These are phyloP conservation scores for Astropecten irregularis DNA, from an alignment of 53 echinoderm and acorn worm genomes.

Conservation along the genomic window DNA sequence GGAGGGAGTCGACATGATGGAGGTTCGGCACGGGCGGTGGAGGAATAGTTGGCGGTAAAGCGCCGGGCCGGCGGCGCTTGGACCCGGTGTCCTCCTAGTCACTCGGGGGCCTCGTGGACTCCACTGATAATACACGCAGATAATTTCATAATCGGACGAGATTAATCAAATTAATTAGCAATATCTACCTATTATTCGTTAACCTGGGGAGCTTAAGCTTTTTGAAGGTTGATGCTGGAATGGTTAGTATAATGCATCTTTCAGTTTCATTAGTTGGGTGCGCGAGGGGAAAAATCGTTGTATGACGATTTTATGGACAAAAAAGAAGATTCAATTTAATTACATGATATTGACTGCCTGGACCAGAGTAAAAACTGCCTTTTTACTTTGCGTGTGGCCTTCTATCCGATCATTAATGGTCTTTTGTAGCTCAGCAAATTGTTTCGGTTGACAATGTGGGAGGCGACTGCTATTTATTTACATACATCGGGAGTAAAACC, in stretches of 20 bases:
- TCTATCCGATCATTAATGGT: too few species aligned
- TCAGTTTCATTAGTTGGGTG: background rate
- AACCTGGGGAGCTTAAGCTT: conserved; percentile 15
- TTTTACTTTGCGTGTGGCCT: too few species aligned
- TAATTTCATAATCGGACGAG: conserved; percentile 50
- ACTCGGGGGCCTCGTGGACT: background rate
- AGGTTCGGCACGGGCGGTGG: conserved; percentile 4
- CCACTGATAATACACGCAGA: conserved; percentile 37
- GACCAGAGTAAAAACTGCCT: too few species aligned
- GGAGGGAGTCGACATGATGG: conserved; percentile 22
- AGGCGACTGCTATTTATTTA: too few species aligned
- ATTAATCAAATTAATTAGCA: conserved; percentile 59
- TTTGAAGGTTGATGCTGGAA: background rate
- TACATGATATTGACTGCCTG: too few species aligned
- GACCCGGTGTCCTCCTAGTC: conserved; percentile 3
- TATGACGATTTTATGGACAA: too few species aligned
- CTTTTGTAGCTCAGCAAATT: too few species aligned
- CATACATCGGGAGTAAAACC: too few species aligned
- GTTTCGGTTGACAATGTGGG: too few species aligned
- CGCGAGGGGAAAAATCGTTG: too few species aligned
- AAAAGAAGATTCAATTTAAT: too few species aligned
- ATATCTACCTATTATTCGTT: conserved; percentile 22
- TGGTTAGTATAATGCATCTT: background rate
- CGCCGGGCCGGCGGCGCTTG: conserved; percentile 21
- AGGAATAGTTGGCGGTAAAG: background rate